Percentiles rank a stretch among this genome's conserved stretches.
These are phyloP conservation scores for Brienomyrus brachyistius DNA, from an alignment of 2,113 vertebrate genomes.

Conservation along the genomic window DNA sequence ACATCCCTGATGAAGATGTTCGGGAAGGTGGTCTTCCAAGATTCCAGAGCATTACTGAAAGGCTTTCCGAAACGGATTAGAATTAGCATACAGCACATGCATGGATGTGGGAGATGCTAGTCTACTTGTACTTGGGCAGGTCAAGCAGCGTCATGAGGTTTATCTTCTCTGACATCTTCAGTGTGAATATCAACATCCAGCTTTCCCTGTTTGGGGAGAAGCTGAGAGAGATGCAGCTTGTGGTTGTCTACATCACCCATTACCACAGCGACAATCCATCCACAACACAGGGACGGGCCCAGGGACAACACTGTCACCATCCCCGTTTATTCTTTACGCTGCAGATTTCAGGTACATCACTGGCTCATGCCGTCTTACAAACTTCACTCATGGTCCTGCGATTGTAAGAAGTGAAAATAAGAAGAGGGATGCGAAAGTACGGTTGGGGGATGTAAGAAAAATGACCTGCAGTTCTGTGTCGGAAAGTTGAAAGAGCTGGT, in stretches of 20 bases:
- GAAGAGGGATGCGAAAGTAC: not conserved
- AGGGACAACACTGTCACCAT: not conserved
- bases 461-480: not conserved
- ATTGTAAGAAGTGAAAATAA: not conserved
- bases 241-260: not conserved
- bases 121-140: not conserved
- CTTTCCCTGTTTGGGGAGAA: not conserved
- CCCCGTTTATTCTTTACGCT: not conserved
- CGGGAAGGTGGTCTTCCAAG: not conserved
- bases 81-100: not conserved
- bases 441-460: not conserved
- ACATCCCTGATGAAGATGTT: not conserved
- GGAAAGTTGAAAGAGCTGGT: not conserved
- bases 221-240: not conserved
- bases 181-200: not conserved
- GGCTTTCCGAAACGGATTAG: not conserved
- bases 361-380: not conserved
- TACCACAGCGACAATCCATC: not conserved
- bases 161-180: not conserved
- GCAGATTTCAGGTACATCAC: not conserved
- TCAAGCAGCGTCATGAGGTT: not conserved
- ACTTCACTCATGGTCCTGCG: not conserved
- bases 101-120: not conserved
- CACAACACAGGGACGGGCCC: not conserved
- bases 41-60: not conserved